Conservation (phyloP, 1,140 invertebrate species). For the Drosophila leontia region DNA sequence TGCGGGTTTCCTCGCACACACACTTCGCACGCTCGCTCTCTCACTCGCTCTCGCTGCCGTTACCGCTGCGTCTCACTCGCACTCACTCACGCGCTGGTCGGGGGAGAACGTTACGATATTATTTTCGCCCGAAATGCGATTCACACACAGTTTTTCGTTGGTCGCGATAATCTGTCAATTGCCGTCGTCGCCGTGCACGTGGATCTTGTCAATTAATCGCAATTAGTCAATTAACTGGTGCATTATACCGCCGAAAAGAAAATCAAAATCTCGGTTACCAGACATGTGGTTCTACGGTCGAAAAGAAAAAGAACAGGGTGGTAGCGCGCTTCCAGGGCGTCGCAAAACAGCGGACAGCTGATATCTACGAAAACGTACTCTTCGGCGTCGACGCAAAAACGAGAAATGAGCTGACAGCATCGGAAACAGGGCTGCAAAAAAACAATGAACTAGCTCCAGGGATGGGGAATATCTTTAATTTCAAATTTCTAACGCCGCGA, state of each 20-base stretch:
- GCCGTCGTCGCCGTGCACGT: slow-evolving; percentile 48
- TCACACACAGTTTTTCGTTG: slow-evolving; percentile 50
- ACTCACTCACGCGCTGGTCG: slow-evolving; percentile 69
- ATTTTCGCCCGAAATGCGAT: slow-evolving; percentile 52
- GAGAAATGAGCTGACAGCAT: slow-evolving; percentile 1
- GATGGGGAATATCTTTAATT: too few relatives aligned
- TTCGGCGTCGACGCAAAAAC: background rate
- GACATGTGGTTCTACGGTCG: slow-evolving; percentile 85
- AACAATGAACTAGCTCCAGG: too few relatives aligned
- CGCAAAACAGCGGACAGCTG: background rate
- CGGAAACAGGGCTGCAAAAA: background rate
- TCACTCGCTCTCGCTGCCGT: slow-evolving; percentile 35
- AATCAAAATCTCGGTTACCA: slow-evolving; percentile 82
- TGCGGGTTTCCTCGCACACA: slow-evolving; percentile 62
- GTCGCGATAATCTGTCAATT: slow-evolving; percentile 68
- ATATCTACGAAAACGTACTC: background rate
- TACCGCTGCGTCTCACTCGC: slow-evolving; percentile 57
- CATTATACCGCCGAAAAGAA: slow-evolving; percentile 77
- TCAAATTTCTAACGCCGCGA: too few relatives aligned
- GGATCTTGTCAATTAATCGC: slow-evolving; percentile 65
- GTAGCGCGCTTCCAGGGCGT: slow-evolving; percentile 3
- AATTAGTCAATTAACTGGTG: slow-evolving; percentile 69
- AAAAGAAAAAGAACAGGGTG: slow-evolving; percentile 77
- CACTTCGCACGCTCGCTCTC: slow-evolving; percentile 40
- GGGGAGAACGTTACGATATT: slow-evolving; percentile 74